Percentiles rank a stretch among this genome's conserved stretches.
Conservation (phyloP, 1,140 invertebrate genomes). For the Wiebesia pumilae region DNA sequence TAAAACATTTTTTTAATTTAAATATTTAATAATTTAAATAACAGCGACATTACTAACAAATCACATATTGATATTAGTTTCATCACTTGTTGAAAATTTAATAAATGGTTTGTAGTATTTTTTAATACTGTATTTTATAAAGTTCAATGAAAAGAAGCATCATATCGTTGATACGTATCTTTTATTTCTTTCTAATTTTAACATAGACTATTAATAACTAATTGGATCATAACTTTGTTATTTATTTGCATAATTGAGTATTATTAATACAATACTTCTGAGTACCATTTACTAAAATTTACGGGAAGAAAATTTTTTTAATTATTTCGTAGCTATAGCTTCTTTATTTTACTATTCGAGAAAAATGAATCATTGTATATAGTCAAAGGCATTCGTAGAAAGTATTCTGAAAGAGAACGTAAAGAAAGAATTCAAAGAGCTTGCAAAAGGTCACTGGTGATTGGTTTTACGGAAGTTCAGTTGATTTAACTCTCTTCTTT, state of each 20-base stretch:
- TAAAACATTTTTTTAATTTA: too few relatives aligned
- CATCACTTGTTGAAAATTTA: too few relatives aligned
- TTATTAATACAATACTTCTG: neutral
- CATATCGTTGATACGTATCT: too few relatives aligned
- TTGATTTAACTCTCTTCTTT: conserved; percentile 46
- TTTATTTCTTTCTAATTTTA: neutral
- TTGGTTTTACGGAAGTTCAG: conserved; percentile 50
- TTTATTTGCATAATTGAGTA: neutral
- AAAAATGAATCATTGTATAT: neutral
- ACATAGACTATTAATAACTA: neutral
- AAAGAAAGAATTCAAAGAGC: conserved; percentile 28
- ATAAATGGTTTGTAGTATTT: too few relatives aligned
- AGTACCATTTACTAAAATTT: neutral
- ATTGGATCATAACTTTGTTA: neutral
- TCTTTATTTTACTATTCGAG: neutral
- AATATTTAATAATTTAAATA: too few relatives aligned
- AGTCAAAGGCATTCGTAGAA: conserved; percentile 28
- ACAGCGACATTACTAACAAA: too few relatives aligned
- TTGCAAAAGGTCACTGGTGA: conserved; percentile 47
- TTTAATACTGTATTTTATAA: too few relatives aligned
- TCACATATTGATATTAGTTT: too few relatives aligned
- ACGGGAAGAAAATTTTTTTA: neutral
- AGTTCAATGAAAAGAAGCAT: too few relatives aligned
- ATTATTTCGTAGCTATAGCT: neutral
- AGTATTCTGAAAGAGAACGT: neutral